These are phyloP conservation scores for Hippocampus guttulatus DNA, from an alignment of 2,113 vertebrate genomes.

Conservation along the genomic window DNA sequence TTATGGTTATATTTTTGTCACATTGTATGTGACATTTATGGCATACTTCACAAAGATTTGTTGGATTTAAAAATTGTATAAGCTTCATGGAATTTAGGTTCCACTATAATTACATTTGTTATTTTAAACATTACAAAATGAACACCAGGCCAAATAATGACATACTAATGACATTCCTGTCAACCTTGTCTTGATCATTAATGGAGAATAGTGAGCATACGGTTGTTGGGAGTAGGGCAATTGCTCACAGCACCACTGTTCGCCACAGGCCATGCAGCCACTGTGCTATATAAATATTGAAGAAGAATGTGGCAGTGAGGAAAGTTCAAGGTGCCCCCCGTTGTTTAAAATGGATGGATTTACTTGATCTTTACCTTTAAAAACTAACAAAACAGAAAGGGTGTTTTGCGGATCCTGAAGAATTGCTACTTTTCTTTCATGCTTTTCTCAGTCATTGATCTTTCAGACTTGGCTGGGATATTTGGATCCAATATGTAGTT, in stretches of 20 bases:
- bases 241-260: not conserved
- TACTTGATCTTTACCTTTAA: slow-evolving; percentile 32
- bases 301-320: slow-evolving; percentile 10
- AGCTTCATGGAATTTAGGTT: not conserved
- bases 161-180: slow-evolving; percentile 6
- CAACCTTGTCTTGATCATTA: slow-evolving; percentile 3
- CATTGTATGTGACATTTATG: not conserved
- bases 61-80: not conserved
- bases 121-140: not conserved
- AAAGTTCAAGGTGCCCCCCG: slow-evolving; percentile 33
- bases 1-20: not conserved
- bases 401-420: not conserved
- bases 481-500: slow-evolving; percentile 2
- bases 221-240: not conserved
- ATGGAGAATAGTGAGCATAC: not conserved
- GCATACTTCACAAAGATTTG: not conserved
- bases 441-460: not conserved
- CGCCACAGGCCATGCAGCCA: slow-evolving; percentile 5
- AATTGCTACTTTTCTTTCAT: not conserved
- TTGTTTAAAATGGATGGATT: slow-evolving; percentile 43
- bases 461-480: not conserved
- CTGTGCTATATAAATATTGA: slow-evolving; percentile 28
- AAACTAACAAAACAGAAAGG: slow-evolving; percentile 16
- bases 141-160: not conserved
- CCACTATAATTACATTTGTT: not conserved